Base-by-base conservation (phyloP, 2,797 vertebrate species). In the Anomalospiza imberbis region DNA sequence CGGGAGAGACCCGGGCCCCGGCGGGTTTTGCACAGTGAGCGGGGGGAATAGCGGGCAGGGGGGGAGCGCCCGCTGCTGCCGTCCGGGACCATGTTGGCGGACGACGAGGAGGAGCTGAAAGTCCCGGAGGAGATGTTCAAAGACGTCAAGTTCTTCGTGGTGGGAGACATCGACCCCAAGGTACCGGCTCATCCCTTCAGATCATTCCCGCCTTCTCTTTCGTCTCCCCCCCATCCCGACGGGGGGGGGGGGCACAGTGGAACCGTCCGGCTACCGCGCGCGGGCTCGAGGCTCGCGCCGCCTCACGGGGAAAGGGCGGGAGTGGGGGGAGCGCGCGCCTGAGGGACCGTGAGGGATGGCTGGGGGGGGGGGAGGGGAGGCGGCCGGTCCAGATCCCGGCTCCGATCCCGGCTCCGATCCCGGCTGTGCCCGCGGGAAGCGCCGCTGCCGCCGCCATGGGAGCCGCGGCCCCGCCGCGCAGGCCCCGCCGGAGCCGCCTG, bases 81-180 rank as follows among this genome's bases (percentile, higher is more conserved):
- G 51, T 21, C 63, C 87, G 95, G 74, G 60, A 94, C 72, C 96
- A 98, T 98, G 98, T 71, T 96, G 96, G 91, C 95, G 80, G 93
- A 98, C 93, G 98, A 98, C 42, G 86, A 89, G 63, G 98, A 98
- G 94, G 98, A 98, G 71, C 97, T 97, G 58, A 98, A 98, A 96
- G 98, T 98, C 83, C 98, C 98, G 26, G 98, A 98, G 29, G 99
- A 99, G 82, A 98, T 99, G 97, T 99, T 99, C 92, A 99, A 98
- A 98, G 99, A 99, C 93, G 99, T 99, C 94, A 99, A 99, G 98
- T 99, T 99, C 97, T 99, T 99, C 97, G 98, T 98, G 91, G 99
- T 99, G 87, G 99, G 99, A 94, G 99, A 99, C 97, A 98, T 99
- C 97, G 99, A 99, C 91, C 98, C 98, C 87, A 98, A 99, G 99